Evolutionary conservation across 2,888 invertebrate species (phyloP), one percentile per base, ranked within the genome.

Genomic region (Mechanitis messenoides): DNA sequence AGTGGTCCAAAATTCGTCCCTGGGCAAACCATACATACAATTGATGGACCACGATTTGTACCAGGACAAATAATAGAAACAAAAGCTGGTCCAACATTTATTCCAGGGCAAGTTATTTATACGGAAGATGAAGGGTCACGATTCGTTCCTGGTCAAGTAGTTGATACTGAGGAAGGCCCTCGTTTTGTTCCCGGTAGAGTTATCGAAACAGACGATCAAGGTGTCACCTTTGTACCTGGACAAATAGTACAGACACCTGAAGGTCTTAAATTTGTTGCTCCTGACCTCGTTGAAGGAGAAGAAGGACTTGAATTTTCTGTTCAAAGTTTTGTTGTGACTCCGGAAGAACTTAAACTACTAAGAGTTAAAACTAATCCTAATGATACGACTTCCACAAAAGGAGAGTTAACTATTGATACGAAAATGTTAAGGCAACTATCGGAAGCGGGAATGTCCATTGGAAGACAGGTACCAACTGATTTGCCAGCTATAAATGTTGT

Each of bases 21-120:
- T 2, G 95, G 95, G 6, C 94, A 95, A 84, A 94, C 94, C 0
- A 91, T 94, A 66, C 92, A 93, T 63, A 94, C 93, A 1, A 92
- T 92, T 58, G 93, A 94, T 66, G 95, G 94, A 0, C 92, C 93
- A 28, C 92, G 93, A 67, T 95, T 95, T 73, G 94, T 94, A n/a
- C 95, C 95, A 0, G 95, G 95, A 11, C 94, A 95, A 80, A 94
- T 94, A 63, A 93, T 94, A 59, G 93, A 93, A 79, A 94, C 94
- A 2, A 93, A 94, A 76, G 92, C 92, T 42, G 95, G 95, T 0
- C 94, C 94, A 1, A 94, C 94, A 1, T 94, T 95, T 71, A 94
- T 95, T 71, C 95, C 95, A 0, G 95, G 95, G 38, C 94, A 95
- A 81, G 93, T 95, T 7, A 94, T 95, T 70, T 88, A 80, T 20